These are phyloP conservation scores for Antechinus flavipes DNA, from an alignment of 2,113 vertebrate species.

Conservation along the genomic window DNA sequence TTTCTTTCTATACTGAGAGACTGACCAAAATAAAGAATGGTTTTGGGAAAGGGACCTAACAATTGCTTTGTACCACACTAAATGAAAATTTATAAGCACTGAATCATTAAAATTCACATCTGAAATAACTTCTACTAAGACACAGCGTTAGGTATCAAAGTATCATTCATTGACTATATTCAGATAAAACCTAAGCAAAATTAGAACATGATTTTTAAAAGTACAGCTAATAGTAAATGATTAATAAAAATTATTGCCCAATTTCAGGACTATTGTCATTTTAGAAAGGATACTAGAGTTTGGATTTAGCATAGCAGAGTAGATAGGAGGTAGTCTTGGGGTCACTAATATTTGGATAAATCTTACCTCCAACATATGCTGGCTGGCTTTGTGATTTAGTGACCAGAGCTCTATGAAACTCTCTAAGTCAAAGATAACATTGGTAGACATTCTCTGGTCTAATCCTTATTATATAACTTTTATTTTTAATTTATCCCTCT, in stretches of 20 bases:
- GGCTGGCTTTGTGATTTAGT: neutral
- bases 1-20: neutral
- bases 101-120: conserved; percentile 2
- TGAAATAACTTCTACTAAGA: neutral
- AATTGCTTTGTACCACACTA: neutral
- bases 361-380: neutral
- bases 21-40: neutral
- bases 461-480: neutral
- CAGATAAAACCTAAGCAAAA: neutral
- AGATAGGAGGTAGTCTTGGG: neutral
- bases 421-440: neutral
- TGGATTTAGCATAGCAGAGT: neutral
- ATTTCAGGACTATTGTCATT: neutral
- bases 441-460: neutral
- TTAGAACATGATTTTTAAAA: neutral
- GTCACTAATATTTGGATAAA: neutral
- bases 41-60: neutral
- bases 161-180: neutral
- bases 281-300: neutral
- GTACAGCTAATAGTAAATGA: neutral
- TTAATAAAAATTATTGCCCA: neutral
- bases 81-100: conserved; percentile 11
- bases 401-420: neutral
- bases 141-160: neutral
- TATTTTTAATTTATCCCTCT: neutral